Conservation (phyloP, 2,888 invertebrate species). For the Acholoe squamosa region DNA sequence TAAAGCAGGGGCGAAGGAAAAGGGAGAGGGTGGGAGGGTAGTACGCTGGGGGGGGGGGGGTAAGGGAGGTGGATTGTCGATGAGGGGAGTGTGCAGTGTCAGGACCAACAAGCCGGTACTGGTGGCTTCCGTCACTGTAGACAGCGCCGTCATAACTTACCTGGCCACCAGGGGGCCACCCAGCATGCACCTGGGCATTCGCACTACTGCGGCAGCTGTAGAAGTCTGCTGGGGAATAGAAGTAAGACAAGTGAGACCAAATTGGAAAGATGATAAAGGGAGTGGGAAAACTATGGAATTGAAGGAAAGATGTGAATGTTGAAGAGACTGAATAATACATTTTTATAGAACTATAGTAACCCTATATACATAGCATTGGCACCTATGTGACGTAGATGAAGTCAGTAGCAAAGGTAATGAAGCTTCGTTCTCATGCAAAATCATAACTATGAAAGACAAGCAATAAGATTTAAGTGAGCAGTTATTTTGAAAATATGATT, state of each 20-base stretch:
- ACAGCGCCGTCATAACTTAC: slow-evolving; percentile 24
- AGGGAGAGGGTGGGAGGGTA: background rate
- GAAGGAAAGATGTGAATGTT: too few relatives aligned
- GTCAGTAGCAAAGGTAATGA: too few relatives aligned
- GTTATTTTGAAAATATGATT: too few relatives aligned
- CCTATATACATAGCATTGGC: too few relatives aligned
- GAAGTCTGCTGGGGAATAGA: background rate
- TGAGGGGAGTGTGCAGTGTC: background rate
- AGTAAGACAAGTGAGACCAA: background rate
- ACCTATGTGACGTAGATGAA: too few relatives aligned
- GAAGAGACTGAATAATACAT: too few relatives aligned
- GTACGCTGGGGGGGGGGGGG: background rate
- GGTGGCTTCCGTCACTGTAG: background rate
- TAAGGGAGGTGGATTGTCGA: background rate
- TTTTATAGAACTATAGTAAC: too few relatives aligned
- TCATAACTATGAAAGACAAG: too few relatives aligned
- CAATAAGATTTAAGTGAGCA: too few relatives aligned
- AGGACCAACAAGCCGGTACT: background rate
- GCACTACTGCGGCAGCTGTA: background rate
- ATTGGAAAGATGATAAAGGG: background rate
- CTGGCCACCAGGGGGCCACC: background rate
- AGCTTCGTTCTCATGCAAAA: too few relatives aligned
- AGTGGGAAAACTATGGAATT: background rate
- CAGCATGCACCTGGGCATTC: slow-evolving; percentile 6
- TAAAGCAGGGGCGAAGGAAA: background rate